phyloP scores from a whole-genome alignment of 2,797 vertebrate genomes.

The Anguilla obscura region DNA sequence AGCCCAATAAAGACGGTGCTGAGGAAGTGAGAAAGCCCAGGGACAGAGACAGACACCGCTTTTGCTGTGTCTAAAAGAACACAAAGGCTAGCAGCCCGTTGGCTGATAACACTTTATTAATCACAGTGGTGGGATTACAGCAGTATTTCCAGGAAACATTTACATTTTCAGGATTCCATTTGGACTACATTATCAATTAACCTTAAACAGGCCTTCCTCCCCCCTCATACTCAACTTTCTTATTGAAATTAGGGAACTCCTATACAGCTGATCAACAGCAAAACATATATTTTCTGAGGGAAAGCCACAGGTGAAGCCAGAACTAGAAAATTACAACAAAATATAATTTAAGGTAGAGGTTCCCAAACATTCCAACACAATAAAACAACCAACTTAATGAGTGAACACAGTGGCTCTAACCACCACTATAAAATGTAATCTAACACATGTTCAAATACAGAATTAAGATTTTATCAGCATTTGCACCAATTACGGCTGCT shows the following conservation, averaged over 20 bases:
- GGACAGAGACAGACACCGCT: not conserved
- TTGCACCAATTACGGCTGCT: not conserved
- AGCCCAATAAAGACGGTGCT: not conserved
- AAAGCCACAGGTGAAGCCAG: constrained; percentile 7
- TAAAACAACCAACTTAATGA: not conserved
- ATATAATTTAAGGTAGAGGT: not conserved
- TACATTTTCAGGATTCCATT: not conserved
- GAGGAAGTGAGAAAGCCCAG: not conserved
- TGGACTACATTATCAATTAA: not conserved
- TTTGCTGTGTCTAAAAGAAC: not conserved
- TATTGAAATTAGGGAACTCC: not conserved
- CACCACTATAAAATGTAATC: not conserved
- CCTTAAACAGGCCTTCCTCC: no score
- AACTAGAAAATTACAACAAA: not conserved
- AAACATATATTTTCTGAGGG: not conserved
- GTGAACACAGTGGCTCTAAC: not conserved
- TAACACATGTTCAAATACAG: not conserved
- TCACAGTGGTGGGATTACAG: constrained; percentile 56
- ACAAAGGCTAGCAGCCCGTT: not conserved
- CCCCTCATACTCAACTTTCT: not conserved
- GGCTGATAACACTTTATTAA: constrained; percentile 53
- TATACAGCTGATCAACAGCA: not conserved
- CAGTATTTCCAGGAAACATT: constrained; percentile 36
- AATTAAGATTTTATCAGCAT: not conserved
- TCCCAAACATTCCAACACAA: not conserved